Conservation (phyloP, 2,888 invertebrate species). For the Diploptera punctata region DNA sequence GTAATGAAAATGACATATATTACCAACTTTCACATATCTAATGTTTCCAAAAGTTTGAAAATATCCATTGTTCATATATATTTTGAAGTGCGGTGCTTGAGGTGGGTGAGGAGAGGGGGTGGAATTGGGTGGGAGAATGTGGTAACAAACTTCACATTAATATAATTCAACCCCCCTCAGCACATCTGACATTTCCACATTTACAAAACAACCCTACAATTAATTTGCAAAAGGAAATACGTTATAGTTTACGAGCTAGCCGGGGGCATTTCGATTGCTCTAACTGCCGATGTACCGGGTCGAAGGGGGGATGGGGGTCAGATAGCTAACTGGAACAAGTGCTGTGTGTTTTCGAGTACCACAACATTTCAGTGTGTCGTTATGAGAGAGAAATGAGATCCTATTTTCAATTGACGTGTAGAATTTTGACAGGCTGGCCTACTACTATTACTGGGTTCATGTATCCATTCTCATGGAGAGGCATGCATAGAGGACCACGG, state of each 20-base stretch:
- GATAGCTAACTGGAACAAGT: not conserved
- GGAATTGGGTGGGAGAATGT: not conserved
- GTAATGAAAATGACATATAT: too few relatives aligned
- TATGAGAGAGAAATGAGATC: constrained; percentile 9
- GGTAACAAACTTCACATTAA: constrained; percentile 17
- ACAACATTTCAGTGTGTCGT: constrained; percentile 13
- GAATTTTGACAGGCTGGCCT: constrained; percentile 23
- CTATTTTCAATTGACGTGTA: constrained; percentile 31
- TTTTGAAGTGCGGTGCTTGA: too few relatives aligned
- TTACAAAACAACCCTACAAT: constrained; percentile 28
- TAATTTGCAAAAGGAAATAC: constrained; percentile 29
- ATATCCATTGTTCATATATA: too few relatives aligned
- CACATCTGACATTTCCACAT: constrained; percentile 27
- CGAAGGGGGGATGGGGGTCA: not conserved
- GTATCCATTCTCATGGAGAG: constrained; percentile 26
- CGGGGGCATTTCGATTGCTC: not conserved
- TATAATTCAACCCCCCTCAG: constrained; percentile 21
- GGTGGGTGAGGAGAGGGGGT: not conserved
- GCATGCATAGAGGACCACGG: not conserved
- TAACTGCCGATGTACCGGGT: not conserved
- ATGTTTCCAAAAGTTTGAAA: too few relatives aligned
- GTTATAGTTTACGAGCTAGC: not conserved
- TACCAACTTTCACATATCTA: too few relatives aligned
- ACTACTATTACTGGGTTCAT: constrained; percentile 18
- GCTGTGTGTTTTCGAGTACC: constrained; percentile 12